Percentiles rank a stretch among this genome's conserved stretches.
phyloP scores from a whole-genome alignment of 2,797 vertebrate species.

The Microcaecilia unicolor region DNA sequence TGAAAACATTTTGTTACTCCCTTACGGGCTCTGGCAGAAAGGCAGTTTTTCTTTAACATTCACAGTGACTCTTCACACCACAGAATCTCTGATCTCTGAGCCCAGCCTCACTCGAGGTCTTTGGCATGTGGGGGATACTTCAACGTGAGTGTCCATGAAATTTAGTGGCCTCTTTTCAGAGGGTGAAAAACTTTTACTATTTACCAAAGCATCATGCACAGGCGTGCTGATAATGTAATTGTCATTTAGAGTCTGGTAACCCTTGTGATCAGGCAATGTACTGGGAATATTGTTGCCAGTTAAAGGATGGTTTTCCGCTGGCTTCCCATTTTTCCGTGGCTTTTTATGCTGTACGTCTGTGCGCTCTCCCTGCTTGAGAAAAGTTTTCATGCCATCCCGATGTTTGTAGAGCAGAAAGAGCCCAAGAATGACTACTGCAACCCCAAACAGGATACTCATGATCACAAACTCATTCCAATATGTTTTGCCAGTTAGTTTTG shows the following conservation, averaged over 20 bases:
- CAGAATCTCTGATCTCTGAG: constrained; percentile 92
- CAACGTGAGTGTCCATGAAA: constrained; percentile 76
- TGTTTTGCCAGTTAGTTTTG: constrained; percentile 63
- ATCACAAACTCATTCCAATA: constrained; percentile 93
- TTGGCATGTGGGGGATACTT: constrained; percentile 76
- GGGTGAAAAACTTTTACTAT: constrained; percentile 68
- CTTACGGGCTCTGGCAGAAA: constrained; percentile 19
- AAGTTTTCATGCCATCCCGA: constrained; percentile 73
- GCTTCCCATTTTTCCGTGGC: constrained; percentile 54
- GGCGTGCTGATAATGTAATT: constrained; percentile 76
- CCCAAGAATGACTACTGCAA: constrained; percentile 61
- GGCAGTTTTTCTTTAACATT: too few species aligned
- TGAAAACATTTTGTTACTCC: not conserved
- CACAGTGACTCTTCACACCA: constrained; percentile 65
- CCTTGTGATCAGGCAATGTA: constrained; percentile 71
- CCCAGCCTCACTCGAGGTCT: constrained; percentile 88
- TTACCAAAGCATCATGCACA: constrained; percentile 60
- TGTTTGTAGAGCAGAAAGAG: constrained; percentile 78
- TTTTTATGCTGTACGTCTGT: constrained; percentile 70
- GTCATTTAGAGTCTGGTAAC: constrained; percentile 89
- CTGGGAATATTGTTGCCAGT: constrained; percentile 67
- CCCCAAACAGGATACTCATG: constrained; percentile 72
- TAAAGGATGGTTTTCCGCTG: constrained; percentile 75
- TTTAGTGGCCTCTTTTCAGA: constrained; percentile 79
- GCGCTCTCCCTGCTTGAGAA: constrained; percentile 78